Evolutionary conservation across 2,888 invertebrate genomes (phyloP), one percentile per base, ranked within the genome.

Genomic region (Papilio demoleus): DNA sequence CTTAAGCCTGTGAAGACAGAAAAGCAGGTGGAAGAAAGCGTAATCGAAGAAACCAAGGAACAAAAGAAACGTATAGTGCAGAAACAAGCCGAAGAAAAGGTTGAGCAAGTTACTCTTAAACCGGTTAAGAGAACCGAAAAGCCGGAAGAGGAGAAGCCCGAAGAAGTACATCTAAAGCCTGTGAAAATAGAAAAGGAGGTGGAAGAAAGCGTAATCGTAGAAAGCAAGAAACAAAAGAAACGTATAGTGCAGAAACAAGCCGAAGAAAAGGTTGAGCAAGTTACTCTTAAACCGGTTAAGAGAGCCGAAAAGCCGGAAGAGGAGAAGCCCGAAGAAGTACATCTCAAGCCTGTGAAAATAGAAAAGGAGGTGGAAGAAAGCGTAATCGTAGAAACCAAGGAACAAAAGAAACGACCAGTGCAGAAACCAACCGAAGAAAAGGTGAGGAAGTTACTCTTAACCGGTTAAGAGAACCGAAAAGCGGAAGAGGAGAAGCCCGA

Each of bases 281-380:
- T 93, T 0, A 79, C 82, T 27, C 81, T 94, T 0, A 94, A 94
- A 70, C 93, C 94, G 0, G 76, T 88, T 42, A 78, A 80, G 14
- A 81, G 78, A 72, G 74, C 73, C 4, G 77, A 78, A 24, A 61
- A 17, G 14, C 50, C 67, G 1, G 76, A 81, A 56, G 84, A 88
- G 68, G 85, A 88, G 71, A 86, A 89, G 71, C 77, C 84, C 0
- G 89, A 90, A 76, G 91, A 93, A 69, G 73, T 78, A n/a, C n/a
- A n/a, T n/a, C n/a, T n/a, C n/a, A n/a, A n/a, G n/a, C n/a, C n/a
- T 38, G 38, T 11, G 12, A 12, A 36, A 36, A 36, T 9, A 9
- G 36, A 36, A 4, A 9, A 9, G 9, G 8, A 36, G 36, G 9
- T 9, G 5, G n/a, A n/a, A n/a, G n/a, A n/a, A n/a, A n/a, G n/a